Base-by-base conservation (phyloP, 2,888 invertebrate species). In the Globia sparganii region DNA sequence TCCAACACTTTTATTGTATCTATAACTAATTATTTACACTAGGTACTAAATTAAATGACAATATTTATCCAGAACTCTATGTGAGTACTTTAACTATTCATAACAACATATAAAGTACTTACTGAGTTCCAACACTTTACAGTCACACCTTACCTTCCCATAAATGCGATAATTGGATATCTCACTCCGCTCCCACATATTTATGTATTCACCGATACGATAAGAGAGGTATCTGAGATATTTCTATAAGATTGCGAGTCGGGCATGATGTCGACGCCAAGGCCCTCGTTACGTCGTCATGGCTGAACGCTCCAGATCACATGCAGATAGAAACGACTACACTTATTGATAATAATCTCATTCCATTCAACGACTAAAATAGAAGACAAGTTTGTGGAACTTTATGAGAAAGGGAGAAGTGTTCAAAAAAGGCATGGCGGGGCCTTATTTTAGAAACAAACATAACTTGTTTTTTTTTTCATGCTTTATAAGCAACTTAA, bases 281-380 rank as follows among this genome's bases (percentile, higher is more conserved):
- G 69, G 80, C 69, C 69, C 80, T 85, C 86, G 86, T 88, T 89
- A 87, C 83, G 81, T 77, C 80, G 76, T 87, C 83, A 81, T 78
- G 72, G 76, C 64, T 86, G 81, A 87, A 77, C 80, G 85, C 84
- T 74, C 77, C 76, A 72, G 64, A 69, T 83, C 68, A 75, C 78
- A 85, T 85, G 72, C 77, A 79, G 81, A 85, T 78, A 68, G 74
- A 69, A 81, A 83, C 77, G 80, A 79, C 79, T 80, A 72, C 72
- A 82, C 81, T 86, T 85, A 85, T 86, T 83, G 83, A 85, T 83
- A 83, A 76, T 76, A 84, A 85, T 79, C 75, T 87, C 73, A 58
- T 83, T 59, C 70, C 69, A 69, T 75, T 84, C 62, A 56, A 61
- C 13, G 37, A 53, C 49, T 46, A 62, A 58, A 61, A 62, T 59